phyloP scores from a whole-genome alignment of 2,888 invertebrate species.

The Himalopsyche kuldschensis region DNA sequence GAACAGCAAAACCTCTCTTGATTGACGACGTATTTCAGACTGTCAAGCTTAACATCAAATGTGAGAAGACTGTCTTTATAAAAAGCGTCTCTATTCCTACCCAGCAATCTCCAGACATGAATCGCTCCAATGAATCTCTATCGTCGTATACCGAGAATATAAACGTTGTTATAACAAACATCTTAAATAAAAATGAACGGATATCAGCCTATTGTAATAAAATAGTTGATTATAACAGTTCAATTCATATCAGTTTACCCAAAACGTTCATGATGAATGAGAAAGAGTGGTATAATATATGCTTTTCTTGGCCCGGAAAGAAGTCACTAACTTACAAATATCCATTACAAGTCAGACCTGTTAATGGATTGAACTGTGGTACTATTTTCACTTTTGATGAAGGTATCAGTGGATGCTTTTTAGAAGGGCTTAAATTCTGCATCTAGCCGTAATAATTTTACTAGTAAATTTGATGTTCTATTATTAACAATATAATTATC shows the following conservation, averaged over 20 bases:
- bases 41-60: slow-evolving; percentile 50
- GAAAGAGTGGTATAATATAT: slow-evolving; percentile 54
- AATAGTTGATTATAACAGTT: slow-evolving; percentile 53
- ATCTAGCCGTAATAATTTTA: slow-evolving; percentile 43
- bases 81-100: slow-evolving; percentile 54
- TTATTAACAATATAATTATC: background rate
- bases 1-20: slow-evolving; percentile 51
- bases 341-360: slow-evolving; percentile 52
- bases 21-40: slow-evolving; percentile 49
- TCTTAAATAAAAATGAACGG: slow-evolving; percentile 49
- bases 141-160: slow-evolving; percentile 53
- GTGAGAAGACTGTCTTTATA: slow-evolving; percentile 54
- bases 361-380: slow-evolving; percentile 45
- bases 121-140: slow-evolving; percentile 47
- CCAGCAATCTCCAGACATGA: slow-evolving; percentile 51
- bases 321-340: slow-evolving; percentile 49
- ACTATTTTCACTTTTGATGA: slow-evolving; percentile 55
- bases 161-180: slow-evolving; percentile 48
- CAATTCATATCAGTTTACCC: slow-evolving; percentile 51
- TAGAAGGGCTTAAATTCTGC: slow-evolving; percentile 54
- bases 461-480: background rate
- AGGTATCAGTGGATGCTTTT: slow-evolving; percentile 50
- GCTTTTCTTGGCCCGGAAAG: slow-evolving; percentile 51
- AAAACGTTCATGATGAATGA: slow-evolving; percentile 54
- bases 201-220: slow-evolving; percentile 50